Conservation (phyloP, 2,113 vertebrate genomes). For the Tragelaphus scriptus region DNA sequence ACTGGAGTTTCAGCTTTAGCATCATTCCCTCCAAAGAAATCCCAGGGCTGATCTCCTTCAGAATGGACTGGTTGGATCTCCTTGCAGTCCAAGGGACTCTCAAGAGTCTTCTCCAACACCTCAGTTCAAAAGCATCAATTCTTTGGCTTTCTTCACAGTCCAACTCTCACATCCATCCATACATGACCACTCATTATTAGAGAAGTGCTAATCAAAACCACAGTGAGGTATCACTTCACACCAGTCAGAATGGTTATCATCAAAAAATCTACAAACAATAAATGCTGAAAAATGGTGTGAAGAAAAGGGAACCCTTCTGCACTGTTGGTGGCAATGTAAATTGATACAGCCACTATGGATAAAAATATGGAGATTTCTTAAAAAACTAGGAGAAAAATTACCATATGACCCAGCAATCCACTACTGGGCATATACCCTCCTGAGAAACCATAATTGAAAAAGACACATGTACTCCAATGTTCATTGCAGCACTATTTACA, state of each 20-base stretch:
- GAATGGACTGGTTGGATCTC: no score
- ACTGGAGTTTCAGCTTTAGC: no score
- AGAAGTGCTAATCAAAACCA: not conserved
- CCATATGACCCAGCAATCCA: not conserved
- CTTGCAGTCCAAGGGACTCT: no score
- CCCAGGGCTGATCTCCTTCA: no score
- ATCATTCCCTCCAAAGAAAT: no score
- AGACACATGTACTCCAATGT: not conserved
- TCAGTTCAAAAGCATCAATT: no score
- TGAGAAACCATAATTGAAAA: not conserved
- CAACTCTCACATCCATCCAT: no score
- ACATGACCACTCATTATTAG: not conserved
- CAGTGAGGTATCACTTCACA: not conserved
- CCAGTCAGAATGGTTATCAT: not conserved
- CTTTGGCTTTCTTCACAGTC: no score
- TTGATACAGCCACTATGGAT: not conserved
- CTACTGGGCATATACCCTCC: not conserved
- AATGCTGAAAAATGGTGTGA: not conserved
- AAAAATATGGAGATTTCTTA: not conserved
- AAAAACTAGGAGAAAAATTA: not conserved
- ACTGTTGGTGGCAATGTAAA: not conserved
- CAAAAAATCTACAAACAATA: not conserved
- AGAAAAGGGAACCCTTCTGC: not conserved
- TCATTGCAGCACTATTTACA: not conserved
- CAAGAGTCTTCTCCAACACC: no score